These are phyloP conservation scores for Eristalis arbustorum DNA, from an alignment of 2,888 invertebrate species.

Conservation along the genomic window DNA sequence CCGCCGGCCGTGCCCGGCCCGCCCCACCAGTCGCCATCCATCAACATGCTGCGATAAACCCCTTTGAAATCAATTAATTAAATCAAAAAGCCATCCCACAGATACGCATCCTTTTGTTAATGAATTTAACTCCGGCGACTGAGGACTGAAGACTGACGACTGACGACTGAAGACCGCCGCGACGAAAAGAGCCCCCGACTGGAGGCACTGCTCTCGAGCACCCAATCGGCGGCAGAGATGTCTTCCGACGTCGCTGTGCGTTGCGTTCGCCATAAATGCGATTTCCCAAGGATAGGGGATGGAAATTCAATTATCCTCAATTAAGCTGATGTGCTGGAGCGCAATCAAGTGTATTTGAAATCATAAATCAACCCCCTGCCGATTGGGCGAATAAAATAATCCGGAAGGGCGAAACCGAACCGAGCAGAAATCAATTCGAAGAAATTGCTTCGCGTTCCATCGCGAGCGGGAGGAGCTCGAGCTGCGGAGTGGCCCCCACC, in stretches of 20 bases:
- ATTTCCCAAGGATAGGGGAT: slow-evolving; percentile 43
- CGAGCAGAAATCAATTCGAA: slow-evolving; percentile 44
- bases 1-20: neutral
- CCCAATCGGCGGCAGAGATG: neutral
- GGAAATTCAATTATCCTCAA: slow-evolving; percentile 67
- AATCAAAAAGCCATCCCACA: slow-evolving; percentile 26
- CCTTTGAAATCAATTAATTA: slow-evolving; percentile 33
- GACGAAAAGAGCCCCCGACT: slow-evolving; percentile 10
- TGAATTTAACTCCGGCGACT: slow-evolving; percentile 4
- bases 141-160: neutral
- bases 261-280: slow-evolving; percentile 44
- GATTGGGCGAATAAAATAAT: slow-evolving; percentile 34
- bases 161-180: neutral
- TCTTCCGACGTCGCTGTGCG: slow-evolving; percentile 8
- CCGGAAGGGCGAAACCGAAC: slow-evolving; percentile 35
- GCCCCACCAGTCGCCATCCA: neutral
- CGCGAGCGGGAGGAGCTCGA: neutral
- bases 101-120: slow-evolving; percentile 40
- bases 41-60: neutral
- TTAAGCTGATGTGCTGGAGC: slow-evolving; percentile 68
- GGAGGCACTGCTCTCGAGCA: neutral
- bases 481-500: neutral
- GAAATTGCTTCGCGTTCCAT: slow-evolving; percentile 44
- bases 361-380: slow-evolving; percentile 66
- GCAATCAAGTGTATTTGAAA: slow-evolving; percentile 68